Conservation (phyloP, 2,113 vertebrate species). For the Clarias gariepinus region DNA sequence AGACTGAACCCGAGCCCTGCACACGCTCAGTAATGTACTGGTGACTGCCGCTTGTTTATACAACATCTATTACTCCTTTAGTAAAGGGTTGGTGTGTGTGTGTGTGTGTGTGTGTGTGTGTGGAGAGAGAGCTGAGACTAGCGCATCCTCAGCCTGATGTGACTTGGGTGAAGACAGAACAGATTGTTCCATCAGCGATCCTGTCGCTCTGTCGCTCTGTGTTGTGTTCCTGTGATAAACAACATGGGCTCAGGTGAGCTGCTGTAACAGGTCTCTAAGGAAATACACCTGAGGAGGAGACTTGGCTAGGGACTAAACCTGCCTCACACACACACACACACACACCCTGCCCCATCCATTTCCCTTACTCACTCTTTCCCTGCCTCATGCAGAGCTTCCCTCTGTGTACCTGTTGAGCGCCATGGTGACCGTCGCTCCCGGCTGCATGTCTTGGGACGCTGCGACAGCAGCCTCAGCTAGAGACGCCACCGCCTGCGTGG, state of each 20-base stretch:
- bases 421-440: constrained; percentile 96
- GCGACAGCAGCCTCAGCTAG: constrained; percentile 93
- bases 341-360: neutral
- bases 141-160: constrained; percentile 42
- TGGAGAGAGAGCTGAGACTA: constrained; percentile 11
- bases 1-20: no score
- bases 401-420: constrained; percentile 90
- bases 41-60: neutral
- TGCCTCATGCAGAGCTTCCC: constrained; percentile 8
- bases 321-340: neutral
- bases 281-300: constrained; percentile 59
- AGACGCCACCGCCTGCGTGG: constrained; percentile 94
- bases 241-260: constrained; percentile 68
- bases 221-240: constrained; percentile 64
- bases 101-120: neutral
- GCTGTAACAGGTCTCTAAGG: constrained; percentile 73
- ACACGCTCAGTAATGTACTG: neutral
- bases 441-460: constrained; percentile 92
- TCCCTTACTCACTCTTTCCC: constrained; percentile 31
- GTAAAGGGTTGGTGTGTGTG: neutral
- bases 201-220: constrained; percentile 40
- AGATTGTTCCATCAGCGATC: constrained; percentile 64
- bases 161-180: constrained; percentile 43
- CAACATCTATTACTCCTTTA: neutral
- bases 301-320: constrained; percentile 40